These are phyloP conservation scores for Eristalis intricaria DNA, from an alignment of 2,888 invertebrate genomes.

Conservation along the genomic window DNA sequence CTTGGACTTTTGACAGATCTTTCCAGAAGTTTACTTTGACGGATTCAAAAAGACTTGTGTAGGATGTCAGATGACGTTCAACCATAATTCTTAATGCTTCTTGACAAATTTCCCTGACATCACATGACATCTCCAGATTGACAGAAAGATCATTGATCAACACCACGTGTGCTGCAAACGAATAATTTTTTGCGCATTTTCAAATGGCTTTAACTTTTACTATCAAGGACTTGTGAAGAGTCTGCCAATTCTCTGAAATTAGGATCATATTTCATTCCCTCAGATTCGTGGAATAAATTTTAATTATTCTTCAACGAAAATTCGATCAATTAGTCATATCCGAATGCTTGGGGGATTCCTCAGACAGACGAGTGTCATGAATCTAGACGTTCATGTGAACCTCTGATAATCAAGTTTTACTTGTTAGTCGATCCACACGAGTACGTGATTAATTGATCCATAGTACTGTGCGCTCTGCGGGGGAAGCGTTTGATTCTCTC, in stretches of 20 bases:
- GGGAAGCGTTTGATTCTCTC: background rate
- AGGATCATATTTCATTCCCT: background rate
- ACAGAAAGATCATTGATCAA: background rate
- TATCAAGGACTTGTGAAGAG: background rate
- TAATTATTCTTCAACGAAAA: background rate
- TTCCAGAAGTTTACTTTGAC: too few relatives aligned
- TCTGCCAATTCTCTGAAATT: background rate
- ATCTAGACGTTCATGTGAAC: background rate
- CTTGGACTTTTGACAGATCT: too few relatives aligned
- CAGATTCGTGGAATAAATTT: background rate
- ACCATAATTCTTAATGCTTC: background rate
- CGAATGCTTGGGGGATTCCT: background rate
- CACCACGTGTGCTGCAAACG: background rate
- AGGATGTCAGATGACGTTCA: too few relatives aligned
- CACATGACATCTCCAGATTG: background rate
- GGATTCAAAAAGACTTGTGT: too few relatives aligned
- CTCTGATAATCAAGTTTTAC: background rate
- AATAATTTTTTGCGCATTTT: background rate
- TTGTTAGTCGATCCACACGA: background rate
- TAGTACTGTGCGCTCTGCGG: background rate
- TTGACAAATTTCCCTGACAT: background rate
- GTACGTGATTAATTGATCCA: slow-evolving; percentile 6
- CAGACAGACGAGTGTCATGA: background rate
- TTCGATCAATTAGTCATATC: background rate
- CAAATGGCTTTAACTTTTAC: background rate